phyloP scores from a whole-genome alignment of 2,797 vertebrate genomes.

The Crypturellus tataupa region DNA sequence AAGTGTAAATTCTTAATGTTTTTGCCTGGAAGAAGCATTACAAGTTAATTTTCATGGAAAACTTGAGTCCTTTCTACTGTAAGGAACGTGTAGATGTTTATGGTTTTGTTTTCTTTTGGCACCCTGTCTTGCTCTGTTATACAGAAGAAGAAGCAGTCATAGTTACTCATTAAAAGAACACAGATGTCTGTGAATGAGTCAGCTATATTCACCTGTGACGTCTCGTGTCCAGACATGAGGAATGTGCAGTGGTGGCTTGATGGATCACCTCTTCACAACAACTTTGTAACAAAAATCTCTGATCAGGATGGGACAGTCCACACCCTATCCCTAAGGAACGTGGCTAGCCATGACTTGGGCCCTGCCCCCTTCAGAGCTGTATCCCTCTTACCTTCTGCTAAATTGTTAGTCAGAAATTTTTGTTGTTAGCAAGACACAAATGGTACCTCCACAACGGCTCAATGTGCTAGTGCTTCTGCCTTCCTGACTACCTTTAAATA shows the following conservation, averaged over 20 bases:
- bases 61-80: background rate
- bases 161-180: slow-evolving; percentile 91
- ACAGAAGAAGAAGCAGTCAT: slow-evolving; percentile 91
- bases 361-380: slow-evolving; percentile 91
- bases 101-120: slow-evolving; percentile 60
- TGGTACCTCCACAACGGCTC: slow-evolving; percentile 55
- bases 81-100: background rate
- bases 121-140: slow-evolving; percentile 82
- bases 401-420: slow-evolving; percentile 98
- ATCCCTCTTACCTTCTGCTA: slow-evolving; percentile 90
- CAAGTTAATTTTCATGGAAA: slow-evolving; percentile 67
- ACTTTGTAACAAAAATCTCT: slow-evolving; percentile 87
- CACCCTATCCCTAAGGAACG: slow-evolving; percentile 90
- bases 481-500: slow-evolving; percentile 55
- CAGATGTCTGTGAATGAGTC: slow-evolving; percentile 94
- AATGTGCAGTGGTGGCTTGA: slow-evolving; percentile 97
- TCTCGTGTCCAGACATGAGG: slow-evolving; percentile 85
- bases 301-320: slow-evolving; percentile 86
- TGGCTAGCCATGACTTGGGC: slow-evolving; percentile 94
- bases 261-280: slow-evolving; percentile 90
- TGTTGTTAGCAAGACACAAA: background rate
- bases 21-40: slow-evolving; percentile 22
- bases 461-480: slow-evolving; percentile 67
- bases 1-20: background rate
- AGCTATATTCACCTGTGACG: slow-evolving; percentile 93